Evolutionary conservation across 2,113 vertebrate species (phyloP).

Genomic region (Seriola rivoliana): DNA sequence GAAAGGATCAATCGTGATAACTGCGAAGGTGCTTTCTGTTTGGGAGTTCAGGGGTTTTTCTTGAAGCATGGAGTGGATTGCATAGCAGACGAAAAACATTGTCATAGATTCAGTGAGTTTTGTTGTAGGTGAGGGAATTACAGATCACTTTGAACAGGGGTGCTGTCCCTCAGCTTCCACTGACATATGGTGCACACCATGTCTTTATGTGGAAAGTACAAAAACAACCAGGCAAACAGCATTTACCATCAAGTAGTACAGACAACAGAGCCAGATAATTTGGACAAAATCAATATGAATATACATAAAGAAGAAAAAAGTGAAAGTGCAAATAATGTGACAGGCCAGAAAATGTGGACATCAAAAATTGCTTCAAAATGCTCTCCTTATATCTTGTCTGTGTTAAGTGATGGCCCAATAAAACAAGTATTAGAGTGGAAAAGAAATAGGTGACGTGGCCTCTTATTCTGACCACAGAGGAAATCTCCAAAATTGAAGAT

Average conservation of each 20-base stretch:
- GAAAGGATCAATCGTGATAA: not conserved
- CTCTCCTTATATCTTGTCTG: conserved; percentile 33
- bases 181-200: too few species aligned
- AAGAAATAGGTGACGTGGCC: conserved; percentile 61
- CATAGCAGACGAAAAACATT: not conserved
- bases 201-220: not conserved
- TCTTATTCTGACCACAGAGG: conserved; percentile 69
- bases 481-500: conserved; percentile 76
- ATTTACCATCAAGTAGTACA: not conserved
- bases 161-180: not conserved
- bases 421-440: conserved; percentile 41
- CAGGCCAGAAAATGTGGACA: not conserved
- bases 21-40: not conserved
- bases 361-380: conserved; percentile 3
- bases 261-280: not conserved
- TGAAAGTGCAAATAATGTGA: not conserved
- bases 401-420: conserved; percentile 59
- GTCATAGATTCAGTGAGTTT: not conserved
- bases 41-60: not conserved
- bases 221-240: not conserved
- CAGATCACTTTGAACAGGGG: not conserved
- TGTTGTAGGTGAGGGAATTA: not conserved
- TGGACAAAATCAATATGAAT: not conserved
- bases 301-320: not conserved
- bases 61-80: not conserved